These are phyloP conservation scores for Trachemys scripta DNA, from an alignment of 2,113 vertebrate species.

Conservation along the genomic window DNA sequence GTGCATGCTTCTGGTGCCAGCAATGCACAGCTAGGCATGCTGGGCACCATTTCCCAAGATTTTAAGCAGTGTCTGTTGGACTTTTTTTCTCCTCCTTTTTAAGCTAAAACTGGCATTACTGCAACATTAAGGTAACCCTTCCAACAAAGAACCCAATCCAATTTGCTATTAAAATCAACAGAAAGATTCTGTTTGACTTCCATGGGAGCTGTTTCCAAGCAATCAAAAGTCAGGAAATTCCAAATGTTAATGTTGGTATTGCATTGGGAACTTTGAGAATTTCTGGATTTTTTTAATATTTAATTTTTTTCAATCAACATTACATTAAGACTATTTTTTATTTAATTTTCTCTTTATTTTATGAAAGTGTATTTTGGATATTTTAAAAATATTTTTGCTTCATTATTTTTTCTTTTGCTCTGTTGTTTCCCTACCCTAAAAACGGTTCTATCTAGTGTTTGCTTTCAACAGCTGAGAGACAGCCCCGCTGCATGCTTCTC, in stretches of 20 bases:
- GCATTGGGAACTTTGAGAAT: not conserved
- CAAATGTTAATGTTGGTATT: not conserved
- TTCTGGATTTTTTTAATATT: not conserved
- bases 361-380: not conserved
- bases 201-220: not conserved
- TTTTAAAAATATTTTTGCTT: not conserved
- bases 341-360: not conserved
- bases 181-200: not conserved
- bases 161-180: not conserved
- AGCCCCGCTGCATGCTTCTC: slow-evolving; percentile 31
- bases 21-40: not conserved
- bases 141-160: not conserved
- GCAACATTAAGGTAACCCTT: not conserved
- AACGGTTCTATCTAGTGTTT: slow-evolving; percentile 27
- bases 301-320: not conserved
- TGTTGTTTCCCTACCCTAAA: not conserved
- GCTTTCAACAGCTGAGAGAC: slow-evolving; percentile 42
- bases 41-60: not conserved
- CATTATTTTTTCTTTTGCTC: not conserved
- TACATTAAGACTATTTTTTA: not conserved
- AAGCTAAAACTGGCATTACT: not conserved
- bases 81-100: not conserved
- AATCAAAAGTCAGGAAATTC: not conserved
- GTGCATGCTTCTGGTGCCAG: rapidly evolving
- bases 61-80: not conserved